Evolutionary conservation across 2,888 invertebrate genomes (phyloP).

Genomic region (Heliconius ismenius): DNA sequence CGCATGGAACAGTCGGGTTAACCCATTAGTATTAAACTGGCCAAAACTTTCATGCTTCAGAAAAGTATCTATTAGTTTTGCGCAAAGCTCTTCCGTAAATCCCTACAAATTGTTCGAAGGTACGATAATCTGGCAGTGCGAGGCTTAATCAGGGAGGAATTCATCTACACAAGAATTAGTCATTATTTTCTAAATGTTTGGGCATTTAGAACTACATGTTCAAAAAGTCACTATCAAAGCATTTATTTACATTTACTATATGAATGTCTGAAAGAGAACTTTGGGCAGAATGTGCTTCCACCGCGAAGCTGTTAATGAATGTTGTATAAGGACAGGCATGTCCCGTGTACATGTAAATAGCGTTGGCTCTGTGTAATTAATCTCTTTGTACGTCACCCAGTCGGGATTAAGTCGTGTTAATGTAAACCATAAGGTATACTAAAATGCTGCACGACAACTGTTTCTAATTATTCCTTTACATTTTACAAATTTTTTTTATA

Average conservation of each 20-base stretch:
- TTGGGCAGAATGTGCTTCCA: conserved; percentile 50
- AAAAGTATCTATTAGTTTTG: conserved; percentile 29
- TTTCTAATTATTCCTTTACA: conserved; percentile 3
- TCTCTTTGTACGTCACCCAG: conserved; percentile 31
- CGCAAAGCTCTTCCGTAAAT: conserved; percentile 64
- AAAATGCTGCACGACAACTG: conserved; percentile 10
- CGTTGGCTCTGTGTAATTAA: conserved; percentile 33
- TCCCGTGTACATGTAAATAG: conserved; percentile 33
- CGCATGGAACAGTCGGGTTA: neutral
- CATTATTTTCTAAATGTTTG: conserved; percentile 53
- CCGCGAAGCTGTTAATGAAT: conserved; percentile 56
- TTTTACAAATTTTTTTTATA: neutral
- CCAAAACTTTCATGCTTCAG: conserved; percentile 19
- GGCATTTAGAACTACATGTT: neutral
- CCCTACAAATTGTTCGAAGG: conserved; percentile 71
- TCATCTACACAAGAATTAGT: conserved; percentile 47
- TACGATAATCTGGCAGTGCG: conserved; percentile 72
- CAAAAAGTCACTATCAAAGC: conserved; percentile 36
- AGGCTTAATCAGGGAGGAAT: conserved; percentile 48
- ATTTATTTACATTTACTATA: conserved; percentile 32
- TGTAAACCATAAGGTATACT: conserved; percentile 29
- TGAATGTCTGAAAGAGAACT: conserved; percentile 44
- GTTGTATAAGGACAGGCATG: conserved; percentile 53
- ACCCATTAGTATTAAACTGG: neutral
- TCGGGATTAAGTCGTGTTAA: conserved; percentile 39